A percentile compares a stretch with the other conserved stretches of the same genome.
phyloP scores from a whole-genome alignment of 2,888 invertebrate species.

The Microplitis deprimator region DNA sequence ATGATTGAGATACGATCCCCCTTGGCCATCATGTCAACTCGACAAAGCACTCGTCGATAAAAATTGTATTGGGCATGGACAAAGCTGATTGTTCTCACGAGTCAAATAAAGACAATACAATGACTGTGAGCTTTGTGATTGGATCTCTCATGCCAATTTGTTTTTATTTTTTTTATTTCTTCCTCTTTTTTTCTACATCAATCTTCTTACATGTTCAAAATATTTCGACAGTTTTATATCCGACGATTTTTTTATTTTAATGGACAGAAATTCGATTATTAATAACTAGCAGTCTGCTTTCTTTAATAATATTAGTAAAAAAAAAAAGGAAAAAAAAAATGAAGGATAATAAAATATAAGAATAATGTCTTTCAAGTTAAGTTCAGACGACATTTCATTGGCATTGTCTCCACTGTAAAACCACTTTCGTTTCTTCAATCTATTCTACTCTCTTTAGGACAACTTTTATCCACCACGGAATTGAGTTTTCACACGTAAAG shows the following conservation, averaged over 20 bases:
- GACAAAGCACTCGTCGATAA: constrained; percentile 29
- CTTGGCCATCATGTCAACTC: constrained; percentile 14
- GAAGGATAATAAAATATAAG: not conserved
- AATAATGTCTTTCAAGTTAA: not conserved
- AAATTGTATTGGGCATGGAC: constrained; percentile 15
- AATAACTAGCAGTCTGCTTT: too few species aligned
- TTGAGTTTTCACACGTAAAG: constrained; percentile 31
- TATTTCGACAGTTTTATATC: too few species aligned
- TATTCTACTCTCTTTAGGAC: constrained; percentile 6
- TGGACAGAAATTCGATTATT: too few species aligned
- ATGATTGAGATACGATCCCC: constrained; percentile 10
- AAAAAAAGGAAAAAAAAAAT: not conserved
- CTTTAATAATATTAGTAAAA: too few species aligned
- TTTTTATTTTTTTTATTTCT: too few species aligned
- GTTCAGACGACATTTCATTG: constrained; percentile 12
- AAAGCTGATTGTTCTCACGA: constrained; percentile 32
- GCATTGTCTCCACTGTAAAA: constrained; percentile 2
- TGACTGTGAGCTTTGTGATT: constrained; percentile 26
- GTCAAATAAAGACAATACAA: constrained; percentile 22
- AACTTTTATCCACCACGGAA: constrained; percentile 21
- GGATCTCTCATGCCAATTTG: not conserved
- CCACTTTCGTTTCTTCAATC: constrained; percentile 28
- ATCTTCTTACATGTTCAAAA: too few species aligned
- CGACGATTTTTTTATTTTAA: too few species aligned
- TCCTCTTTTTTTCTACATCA: too few species aligned